Percentiles rank a stretch among this genome's conserved stretches.
These are phyloP conservation scores for Actinostola sp. DNA, from an alignment of 92 coral and sea anemone species.

Conservation along the genomic window DNA sequence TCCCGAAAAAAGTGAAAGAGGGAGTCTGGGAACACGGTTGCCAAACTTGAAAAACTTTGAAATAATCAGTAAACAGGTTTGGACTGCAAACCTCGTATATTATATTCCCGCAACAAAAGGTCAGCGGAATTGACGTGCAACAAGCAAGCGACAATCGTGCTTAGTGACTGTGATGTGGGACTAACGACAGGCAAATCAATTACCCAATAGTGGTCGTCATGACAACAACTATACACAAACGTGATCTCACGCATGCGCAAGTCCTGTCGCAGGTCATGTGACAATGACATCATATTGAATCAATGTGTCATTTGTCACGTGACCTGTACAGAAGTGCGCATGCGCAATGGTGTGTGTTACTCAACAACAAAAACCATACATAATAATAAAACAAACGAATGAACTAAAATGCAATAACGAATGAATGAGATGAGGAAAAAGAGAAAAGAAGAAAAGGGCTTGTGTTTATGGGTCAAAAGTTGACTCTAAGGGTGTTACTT, in stretches of 20 bases:
- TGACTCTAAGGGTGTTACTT: too few species aligned
- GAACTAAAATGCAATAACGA: background rate
- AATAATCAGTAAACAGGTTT: too few species aligned
- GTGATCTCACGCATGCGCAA: conserved; percentile 3
- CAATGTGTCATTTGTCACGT: background rate
- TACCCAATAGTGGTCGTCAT: conserved; percentile 29
- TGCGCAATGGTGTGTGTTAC: background rate
- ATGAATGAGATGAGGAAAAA: background rate
- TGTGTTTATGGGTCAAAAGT: conserved; percentile 1
- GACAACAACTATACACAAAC: background rate
- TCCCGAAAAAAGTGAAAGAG: too few species aligned
- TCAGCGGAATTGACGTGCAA: background rate
- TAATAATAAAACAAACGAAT: background rate
- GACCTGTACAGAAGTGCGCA: background rate
- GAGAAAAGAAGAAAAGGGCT: background rate
- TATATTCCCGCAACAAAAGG: too few species aligned
- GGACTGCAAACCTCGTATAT: too few species aligned
- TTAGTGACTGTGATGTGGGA: conserved; percentile 33
- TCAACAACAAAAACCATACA: background rate
- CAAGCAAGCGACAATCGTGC: conserved; percentile 14
- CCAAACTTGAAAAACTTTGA: too few species aligned
- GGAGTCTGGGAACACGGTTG: too few species aligned
- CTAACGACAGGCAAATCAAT: conserved; percentile 35
- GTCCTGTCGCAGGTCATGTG: conserved; percentile 2
- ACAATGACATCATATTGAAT: background rate